Conservation (phyloP, 2,113 vertebrate species). For the Azemiops feae region DNA sequence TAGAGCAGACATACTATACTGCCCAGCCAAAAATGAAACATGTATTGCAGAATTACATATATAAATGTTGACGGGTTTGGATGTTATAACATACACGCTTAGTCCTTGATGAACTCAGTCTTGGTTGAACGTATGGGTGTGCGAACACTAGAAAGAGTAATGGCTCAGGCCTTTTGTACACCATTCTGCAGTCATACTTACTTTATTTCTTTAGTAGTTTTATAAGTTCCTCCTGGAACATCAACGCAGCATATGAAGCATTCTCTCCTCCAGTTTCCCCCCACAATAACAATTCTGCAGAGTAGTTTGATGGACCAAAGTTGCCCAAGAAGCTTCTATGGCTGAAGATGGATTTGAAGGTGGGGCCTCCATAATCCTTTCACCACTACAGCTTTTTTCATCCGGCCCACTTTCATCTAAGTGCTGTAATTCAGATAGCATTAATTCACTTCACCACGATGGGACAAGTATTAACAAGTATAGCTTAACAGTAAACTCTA, state of each 20-base stretch:
- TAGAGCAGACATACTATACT: not conserved
- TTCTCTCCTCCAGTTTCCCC: not conserved
- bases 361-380: not conserved
- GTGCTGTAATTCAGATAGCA: not conserved
- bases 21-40: not conserved
- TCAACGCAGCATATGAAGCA: not conserved
- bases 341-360: not conserved
- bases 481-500: not conserved
- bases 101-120: not conserved
- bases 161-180: not conserved
- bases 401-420: not conserved
- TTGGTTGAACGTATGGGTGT: not conserved
- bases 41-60: not conserved
- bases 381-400: not conserved
- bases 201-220: not conserved
- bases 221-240: not conserved
- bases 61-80: not conserved
- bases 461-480: not conserved
- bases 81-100: not conserved
- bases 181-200: not conserved
- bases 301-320: not conserved
- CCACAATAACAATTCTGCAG: not conserved
- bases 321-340: not conserved
- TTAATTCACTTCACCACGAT: not conserved
- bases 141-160: not conserved